Evolutionary conservation across 2,797 vertebrate genomes (phyloP), one percentile per base, ranked within the genome.

Genomic region (Peromyscus attwateri): DNA sequence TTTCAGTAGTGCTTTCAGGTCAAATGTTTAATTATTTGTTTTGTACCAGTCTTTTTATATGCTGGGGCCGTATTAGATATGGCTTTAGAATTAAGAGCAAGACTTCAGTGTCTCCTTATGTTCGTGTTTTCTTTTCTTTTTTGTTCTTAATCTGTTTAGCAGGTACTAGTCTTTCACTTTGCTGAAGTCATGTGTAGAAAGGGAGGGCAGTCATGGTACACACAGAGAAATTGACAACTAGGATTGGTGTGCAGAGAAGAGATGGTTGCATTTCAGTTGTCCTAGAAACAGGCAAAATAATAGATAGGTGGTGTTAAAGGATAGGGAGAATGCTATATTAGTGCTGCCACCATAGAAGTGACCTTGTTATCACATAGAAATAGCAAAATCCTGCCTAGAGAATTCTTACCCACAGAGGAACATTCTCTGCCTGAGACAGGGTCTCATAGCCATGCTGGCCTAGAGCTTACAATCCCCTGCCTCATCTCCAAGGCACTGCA

Each of bases 1-100:
- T 49, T 77, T 76, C 52, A 60, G 16, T 40, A 62, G 27, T 75
- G 55, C 19, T 34, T 62, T 62, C 43, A 62, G 29, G 71, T 60
- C 71, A 64, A 71, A 31, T 46, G 34, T 88, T 91, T 77, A 81
- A 49, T 91, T n/a, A 90, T n/a, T 92, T 87, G 10, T 95, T 89
- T 75, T 95, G 34, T 95, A 14, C 60, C 29, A 81, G 31, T 17
- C 93, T 94, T 97, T 94, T 94, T 70, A 89, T 92, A 82, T 97
- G 64, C 31, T 62, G 25, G 77, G 29, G 49, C 25, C 29, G 27
- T 89, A 21, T 77, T 94, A 93, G 84, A 94, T 68, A 17, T 43
- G 84, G 3, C 70, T 97, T 25, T n/a, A 88, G 57, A 89, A 76
- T 83, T 83, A 85, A 81, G 94, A 73, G 31, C 77, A 62, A 80